These are phyloP conservation scores for Argyrosomus japonicus DNA, from an alignment of 2,113 vertebrate genomes.

Conservation along the genomic window DNA sequence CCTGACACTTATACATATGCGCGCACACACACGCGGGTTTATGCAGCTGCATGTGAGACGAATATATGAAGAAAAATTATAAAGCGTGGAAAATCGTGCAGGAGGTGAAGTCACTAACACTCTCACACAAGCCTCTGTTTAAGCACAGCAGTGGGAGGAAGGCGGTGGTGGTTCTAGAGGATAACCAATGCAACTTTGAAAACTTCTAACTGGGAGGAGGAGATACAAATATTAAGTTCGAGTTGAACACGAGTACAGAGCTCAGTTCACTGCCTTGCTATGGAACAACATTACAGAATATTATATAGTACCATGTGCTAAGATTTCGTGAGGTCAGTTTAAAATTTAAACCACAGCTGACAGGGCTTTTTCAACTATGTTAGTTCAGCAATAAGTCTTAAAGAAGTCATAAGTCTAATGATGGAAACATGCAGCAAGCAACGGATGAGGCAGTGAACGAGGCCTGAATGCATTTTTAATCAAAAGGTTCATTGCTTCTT, in stretches of 20 bases:
- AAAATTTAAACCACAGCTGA: conserved; percentile 17
- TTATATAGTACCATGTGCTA: background rate
- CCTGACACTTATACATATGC: conserved; percentile 50
- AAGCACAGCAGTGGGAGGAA: conserved; percentile 47
- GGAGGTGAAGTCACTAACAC: conserved; percentile 48
- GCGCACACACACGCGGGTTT: conserved; percentile 47
- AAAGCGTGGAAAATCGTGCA: conserved; percentile 39
- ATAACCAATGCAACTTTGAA: conserved; percentile 9
- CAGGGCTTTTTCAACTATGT: conserved; percentile 16
- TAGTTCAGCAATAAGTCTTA: conserved; percentile 15
- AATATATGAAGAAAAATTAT: conserved; percentile 64
- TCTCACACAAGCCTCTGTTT: conserved; percentile 45
- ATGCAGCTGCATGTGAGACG: conserved; percentile 55
- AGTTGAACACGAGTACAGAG: too few relatives aligned
- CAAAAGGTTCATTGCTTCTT: conserved; percentile 46
- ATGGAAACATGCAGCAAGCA: conserved; percentile 8
- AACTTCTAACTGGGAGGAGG: conserved; percentile 19
- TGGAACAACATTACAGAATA: background rate
- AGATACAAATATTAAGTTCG: conserved; percentile 41
- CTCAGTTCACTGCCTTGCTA: background rate
- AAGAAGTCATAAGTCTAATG: conserved; percentile 14
- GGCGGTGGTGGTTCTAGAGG: conserved; percentile 13
- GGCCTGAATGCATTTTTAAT: conserved; percentile 52
- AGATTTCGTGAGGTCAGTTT: background rate
- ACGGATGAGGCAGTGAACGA: conserved; percentile 24